These are phyloP conservation scores for Tenualosa ilisha DNA, from an alignment of 2,797 vertebrate genomes.

Conservation along the genomic window DNA sequence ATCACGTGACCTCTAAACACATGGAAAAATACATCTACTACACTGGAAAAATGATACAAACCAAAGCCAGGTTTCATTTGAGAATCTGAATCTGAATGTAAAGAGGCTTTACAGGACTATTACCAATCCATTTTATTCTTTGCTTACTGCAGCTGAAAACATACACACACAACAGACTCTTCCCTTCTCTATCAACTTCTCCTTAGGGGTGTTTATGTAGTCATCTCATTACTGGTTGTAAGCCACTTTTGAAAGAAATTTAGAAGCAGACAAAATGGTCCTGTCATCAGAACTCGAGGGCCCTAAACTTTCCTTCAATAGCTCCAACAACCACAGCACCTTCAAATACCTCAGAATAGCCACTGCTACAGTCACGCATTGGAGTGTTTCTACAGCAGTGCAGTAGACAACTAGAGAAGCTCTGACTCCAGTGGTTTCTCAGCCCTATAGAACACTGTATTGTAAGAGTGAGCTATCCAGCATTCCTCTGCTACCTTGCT, in stretches of 20 bases:
- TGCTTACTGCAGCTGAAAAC: neutral
- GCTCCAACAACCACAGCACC: neutral
- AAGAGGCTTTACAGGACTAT: neutral
- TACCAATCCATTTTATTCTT: neutral
- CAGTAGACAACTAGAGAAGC: neutral
- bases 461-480: neutral
- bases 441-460: neutral
- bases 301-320: neutral
- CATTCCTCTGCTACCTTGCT: neutral
- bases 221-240: neutral
- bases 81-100: too few relatives aligned
- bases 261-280: neutral
- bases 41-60: neutral
- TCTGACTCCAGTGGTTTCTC: neutral
- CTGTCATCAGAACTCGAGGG: neutral
- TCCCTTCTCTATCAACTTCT: neutral
- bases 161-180: too few relatives aligned
- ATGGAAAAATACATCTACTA: neutral
- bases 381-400: neutral
- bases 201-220: neutral
- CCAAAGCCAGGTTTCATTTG: neutral
- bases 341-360: neutral
- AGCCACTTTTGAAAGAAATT: neutral
- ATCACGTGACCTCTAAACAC: neutral
- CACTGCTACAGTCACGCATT: neutral